Percentiles rank a stretch among this genome's conserved stretches.
These are phyloP conservation scores for Austrolebias charrua DNA, from an alignment of 2,797 vertebrate species.

Conservation along the genomic window DNA sequence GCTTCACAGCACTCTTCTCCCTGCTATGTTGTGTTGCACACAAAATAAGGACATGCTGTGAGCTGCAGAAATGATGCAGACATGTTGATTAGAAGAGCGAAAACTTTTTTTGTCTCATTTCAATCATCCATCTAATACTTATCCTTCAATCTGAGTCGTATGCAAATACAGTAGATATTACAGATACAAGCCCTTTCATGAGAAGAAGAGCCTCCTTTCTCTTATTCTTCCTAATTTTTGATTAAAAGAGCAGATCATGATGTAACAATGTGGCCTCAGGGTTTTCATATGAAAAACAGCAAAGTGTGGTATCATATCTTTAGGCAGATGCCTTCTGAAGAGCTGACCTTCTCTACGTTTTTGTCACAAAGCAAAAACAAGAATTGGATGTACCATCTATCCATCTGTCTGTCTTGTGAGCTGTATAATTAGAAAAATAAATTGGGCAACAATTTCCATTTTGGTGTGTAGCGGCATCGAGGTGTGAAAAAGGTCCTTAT, in stretches of 20 bases:
- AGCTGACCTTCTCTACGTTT: no score
- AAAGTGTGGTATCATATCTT: not conserved
- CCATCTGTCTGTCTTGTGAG: no score
- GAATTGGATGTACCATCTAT: no score
- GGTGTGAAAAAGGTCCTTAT: no score
- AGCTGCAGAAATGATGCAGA: constrained; percentile 41
- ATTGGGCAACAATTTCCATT: no score
- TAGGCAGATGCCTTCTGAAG: no score
- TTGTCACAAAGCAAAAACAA: no score
- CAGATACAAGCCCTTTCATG: constrained; percentile 24
- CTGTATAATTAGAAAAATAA: no score
- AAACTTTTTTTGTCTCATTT: constrained; percentile 20
- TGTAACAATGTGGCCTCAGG: constrained; percentile 3
- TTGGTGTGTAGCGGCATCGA: no score
- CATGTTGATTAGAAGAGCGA: constrained; percentile 28
- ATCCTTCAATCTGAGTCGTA: constrained; percentile 15
- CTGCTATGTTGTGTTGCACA: constrained; percentile 26
- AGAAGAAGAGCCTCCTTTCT: constrained; percentile 20
- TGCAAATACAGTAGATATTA: constrained; percentile 41
- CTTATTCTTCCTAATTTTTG: constrained; percentile 28
- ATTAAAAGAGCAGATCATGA: constrained; percentile 22
- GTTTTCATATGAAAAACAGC: constrained; percentile 32
- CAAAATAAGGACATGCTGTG: constrained; percentile 41
- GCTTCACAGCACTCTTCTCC: constrained; percentile 1
- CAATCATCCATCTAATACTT: constrained; percentile 21